Base-by-base conservation (phyloP, 2,797 vertebrate genomes). In the Thamnophis elegans region DNA sequence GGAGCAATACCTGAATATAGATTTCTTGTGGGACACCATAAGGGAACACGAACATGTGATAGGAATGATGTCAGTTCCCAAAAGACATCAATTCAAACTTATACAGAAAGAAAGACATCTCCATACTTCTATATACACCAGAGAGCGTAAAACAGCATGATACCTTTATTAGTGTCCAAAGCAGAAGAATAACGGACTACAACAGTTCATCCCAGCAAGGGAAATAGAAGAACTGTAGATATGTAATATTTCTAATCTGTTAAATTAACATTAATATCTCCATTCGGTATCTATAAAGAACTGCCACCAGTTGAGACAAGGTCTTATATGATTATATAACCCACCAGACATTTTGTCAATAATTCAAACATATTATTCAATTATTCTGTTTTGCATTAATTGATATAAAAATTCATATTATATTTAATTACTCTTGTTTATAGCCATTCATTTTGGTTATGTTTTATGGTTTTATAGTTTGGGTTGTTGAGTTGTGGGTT, bases 11-110 rank as follows among this genome's bases (percentile, higher is more conserved):
- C 89, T 94, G 91, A 94, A 94, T 94, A 92, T 91, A 94, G 93
- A 94, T 94, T 94, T 94, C 93, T 94, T 94, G 54, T 91, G 93
- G 93, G 93, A 94, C 78, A 86, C 91, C 91, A 91, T 92, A 92
- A 92, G 91, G 92, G 86, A 94, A 92, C 73, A 91, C 91, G 91
- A 94, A 94, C 89, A 92, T 94, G 73, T 91, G 86, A 94, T 89
- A 87, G 89, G 93, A 94, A 92, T 94, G 93, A 91, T 89, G 91
- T 94, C 93, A 94, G 91, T 86, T 94, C 93, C 93, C 93, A 87
- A 91, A 92, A 91, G 93, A 25, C 73, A 92, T 28, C 91, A 91
- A 89, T 87, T 92, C 91, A 92, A 91, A 92, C 91, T 94, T 92
- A 94, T 60, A 88, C 89, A 88, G 59, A 92, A 92, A 94, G 93